phyloP scores from a whole-genome alignment of 2,797 vertebrate species.

The Myotis findleyi region DNA sequence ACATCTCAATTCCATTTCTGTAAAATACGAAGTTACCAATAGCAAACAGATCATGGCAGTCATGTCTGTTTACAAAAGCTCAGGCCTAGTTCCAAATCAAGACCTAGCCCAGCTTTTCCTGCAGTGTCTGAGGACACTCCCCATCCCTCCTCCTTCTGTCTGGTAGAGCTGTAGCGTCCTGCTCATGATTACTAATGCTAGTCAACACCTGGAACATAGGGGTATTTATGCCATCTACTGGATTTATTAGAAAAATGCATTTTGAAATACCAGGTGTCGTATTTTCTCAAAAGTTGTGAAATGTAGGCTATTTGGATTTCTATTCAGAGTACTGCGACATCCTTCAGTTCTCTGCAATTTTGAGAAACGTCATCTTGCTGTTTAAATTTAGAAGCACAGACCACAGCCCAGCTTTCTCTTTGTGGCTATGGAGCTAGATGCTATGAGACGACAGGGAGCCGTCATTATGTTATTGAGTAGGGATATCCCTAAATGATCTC shows the following conservation, averaged over 20 bases:
- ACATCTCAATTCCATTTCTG: not conserved
- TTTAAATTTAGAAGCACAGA: not conserved
- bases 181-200: not conserved
- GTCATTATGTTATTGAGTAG: not conserved
- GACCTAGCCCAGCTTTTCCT: not conserved
- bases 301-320: not conserved
- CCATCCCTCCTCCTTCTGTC: not conserved
- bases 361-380: not conserved
- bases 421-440: not conserved
- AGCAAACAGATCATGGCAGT: not conserved
- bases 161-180: not conserved
- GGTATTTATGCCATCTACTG: conserved; percentile 35
- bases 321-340: not conserved
- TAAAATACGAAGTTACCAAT: not conserved
- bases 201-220: not conserved
- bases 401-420: not conserved
- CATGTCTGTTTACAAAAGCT: not conserved
- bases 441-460: not conserved
- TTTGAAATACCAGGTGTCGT: not conserved
- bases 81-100: conserved; percentile 8
- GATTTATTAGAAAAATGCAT: conserved; percentile 29
- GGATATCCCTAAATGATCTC: not conserved
- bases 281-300: conserved; percentile 2
- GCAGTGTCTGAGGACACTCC: not conserved
- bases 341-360: conserved; percentile 3